Evolutionary conservation across 2,797 vertebrate genomes (phyloP).

Genomic region (Peromyscus aztecus): DNA sequence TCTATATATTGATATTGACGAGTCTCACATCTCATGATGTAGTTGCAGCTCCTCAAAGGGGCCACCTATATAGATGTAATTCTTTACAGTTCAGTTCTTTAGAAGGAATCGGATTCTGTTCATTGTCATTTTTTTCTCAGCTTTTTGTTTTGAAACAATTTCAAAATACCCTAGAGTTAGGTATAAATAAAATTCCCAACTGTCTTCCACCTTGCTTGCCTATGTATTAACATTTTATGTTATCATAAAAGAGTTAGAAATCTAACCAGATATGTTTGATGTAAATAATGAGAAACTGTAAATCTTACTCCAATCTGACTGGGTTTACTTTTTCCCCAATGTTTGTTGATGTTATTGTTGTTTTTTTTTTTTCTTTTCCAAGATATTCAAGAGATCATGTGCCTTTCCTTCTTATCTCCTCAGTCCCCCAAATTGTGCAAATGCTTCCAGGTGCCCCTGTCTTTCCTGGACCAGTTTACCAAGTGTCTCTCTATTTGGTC

Average conservation of each 20-base stretch:
- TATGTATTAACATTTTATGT: background rate
- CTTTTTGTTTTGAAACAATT: background rate
- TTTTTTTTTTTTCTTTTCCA: background rate
- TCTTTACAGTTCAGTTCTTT: background rate
- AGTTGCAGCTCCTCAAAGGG: background rate
- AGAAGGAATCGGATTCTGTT: background rate
- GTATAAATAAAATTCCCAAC: background rate
- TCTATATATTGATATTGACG: background rate
- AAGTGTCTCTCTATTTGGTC: too few species aligned
- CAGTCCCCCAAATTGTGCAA: too few species aligned
- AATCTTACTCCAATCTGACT: background rate
- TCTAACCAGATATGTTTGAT: background rate
- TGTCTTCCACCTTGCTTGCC: background rate
- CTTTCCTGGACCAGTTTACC: too few species aligned
- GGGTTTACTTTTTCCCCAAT: background rate
- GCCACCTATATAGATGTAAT: background rate
- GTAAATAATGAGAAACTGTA: background rate
- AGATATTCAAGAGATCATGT: background rate
- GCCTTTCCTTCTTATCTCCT: background rate
- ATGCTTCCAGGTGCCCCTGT: too few species aligned
- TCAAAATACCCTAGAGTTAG: background rate
- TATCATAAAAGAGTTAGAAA: background rate
- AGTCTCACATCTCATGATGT: background rate
- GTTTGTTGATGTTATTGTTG: background rate
- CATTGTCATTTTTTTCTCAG: background rate